Evolutionary conservation across 2,888 invertebrate species (phyloP).

Genomic region (Hypomecis punctinalis): DNA sequence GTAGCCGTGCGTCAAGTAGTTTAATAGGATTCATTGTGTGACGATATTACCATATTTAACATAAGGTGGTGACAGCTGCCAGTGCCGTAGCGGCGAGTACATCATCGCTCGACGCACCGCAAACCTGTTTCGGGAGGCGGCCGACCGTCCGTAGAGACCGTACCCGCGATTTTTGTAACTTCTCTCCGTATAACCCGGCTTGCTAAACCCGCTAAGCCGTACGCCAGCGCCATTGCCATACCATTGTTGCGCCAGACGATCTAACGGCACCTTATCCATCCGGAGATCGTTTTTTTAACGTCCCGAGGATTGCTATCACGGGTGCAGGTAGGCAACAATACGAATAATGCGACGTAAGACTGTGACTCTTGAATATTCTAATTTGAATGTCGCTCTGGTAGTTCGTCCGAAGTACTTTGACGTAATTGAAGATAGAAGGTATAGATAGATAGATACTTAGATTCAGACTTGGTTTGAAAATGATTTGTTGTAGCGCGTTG

Average conservation of each 20-base stretch:
- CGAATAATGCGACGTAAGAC: slow-evolving; percentile 35
- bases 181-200: slow-evolving; percentile 53
- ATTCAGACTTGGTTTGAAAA: neutral
- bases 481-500: slow-evolving; percentile 21
- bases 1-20: slow-evolving; percentile 14
- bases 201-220: slow-evolving; percentile 71
- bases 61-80: slow-evolving; percentile 60
- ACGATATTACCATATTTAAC: slow-evolving; percentile 37
- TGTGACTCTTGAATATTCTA: slow-evolving; percentile 31
- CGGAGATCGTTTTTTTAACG: slow-evolving; percentile 70
- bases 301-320: slow-evolving; percentile 66
- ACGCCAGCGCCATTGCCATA: slow-evolving; percentile 43
- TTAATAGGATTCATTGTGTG: slow-evolving; percentile 30
- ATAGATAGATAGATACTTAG: no score
- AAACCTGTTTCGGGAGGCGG: slow-evolving; percentile 72
- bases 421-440: neutral
- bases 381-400: slow-evolving; percentile 36
- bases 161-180: slow-evolving; percentile 68
- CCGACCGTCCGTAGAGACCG: slow-evolving; percentile 47
- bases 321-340: slow-evolving; percentile 54
- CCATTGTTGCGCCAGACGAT: slow-evolving; percentile 75
- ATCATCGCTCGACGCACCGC: slow-evolving; percentile 57
- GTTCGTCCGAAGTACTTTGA: slow-evolving; percentile 20
- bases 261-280: slow-evolving; percentile 80
- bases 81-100: slow-evolving; percentile 56